Evolutionary conservation across 2,797 vertebrate genomes (phyloP).

Genomic region (Periparus ater): DNA sequence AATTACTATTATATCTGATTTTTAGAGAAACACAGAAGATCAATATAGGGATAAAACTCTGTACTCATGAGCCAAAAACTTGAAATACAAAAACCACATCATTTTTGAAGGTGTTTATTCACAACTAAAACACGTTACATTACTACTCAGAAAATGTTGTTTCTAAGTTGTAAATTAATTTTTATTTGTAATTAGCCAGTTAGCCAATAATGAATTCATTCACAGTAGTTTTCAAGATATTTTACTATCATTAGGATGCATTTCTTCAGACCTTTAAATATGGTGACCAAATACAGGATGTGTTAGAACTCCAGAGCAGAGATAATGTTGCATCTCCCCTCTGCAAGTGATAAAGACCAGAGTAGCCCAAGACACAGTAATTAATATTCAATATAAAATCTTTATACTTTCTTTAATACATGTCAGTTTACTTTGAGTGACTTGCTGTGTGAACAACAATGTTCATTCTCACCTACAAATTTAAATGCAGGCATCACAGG

Average conservation of each 20-base stretch:
- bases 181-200: neutral
- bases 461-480: neutral
- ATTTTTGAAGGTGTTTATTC: neutral
- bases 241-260: neutral
- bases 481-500: neutral
- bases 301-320: neutral
- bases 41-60: neutral
- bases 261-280: neutral
- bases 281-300: neutral
- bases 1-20: neutral
- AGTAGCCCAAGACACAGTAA: neutral
- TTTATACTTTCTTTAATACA: neutral
- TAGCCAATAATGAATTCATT: neutral
- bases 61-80: neutral
- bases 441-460: neutral
- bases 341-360: neutral
- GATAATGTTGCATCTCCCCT: neutral
- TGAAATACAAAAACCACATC: neutral
- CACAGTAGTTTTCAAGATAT: neutral
- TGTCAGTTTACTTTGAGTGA: neutral
- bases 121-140: neutral
- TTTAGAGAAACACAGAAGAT: neutral
- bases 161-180: neutral
- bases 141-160: neutral
- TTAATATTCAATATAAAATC: neutral